Evolutionary conservation across 2,113 vertebrate genomes (phyloP).

Genomic region (Nettapus auritus): DNA sequence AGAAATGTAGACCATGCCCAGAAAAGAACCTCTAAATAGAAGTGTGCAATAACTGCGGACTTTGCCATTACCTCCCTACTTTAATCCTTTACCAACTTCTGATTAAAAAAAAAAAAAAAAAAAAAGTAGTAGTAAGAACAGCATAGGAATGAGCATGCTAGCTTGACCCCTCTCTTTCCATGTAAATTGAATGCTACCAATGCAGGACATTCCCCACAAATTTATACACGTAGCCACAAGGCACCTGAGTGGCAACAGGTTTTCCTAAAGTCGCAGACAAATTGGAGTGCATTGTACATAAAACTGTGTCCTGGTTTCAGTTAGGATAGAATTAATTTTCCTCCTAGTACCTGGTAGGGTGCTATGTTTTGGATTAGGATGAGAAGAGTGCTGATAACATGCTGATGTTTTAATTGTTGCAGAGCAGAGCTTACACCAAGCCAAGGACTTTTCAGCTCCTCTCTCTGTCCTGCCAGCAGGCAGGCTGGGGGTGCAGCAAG

Average conservation of each 20-base stretch:
- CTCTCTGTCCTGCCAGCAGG: too few species aligned
- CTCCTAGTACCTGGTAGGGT: too few species aligned
- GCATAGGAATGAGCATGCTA: neutral
- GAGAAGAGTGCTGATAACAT: too few species aligned
- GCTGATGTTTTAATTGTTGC: too few species aligned
- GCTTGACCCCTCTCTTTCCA: neutral
- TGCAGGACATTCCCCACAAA: neutral
- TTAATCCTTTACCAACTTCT: neutral
- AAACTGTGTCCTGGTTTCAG: too few species aligned
- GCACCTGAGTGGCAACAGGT: neutral
- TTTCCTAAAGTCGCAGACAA: neutral
- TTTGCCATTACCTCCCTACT: neutral
- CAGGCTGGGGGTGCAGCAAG: too few species aligned
- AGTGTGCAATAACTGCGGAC: neutral
- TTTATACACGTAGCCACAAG: neutral
- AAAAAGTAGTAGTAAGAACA: neutral
- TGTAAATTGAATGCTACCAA: neutral
- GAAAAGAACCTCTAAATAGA: neutral
- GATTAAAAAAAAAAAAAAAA: too few species aligned
- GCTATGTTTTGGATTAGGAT: too few species aligned
- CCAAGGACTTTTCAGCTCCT: too few species aligned
- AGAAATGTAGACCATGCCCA: neutral
- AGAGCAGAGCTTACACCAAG: too few species aligned
- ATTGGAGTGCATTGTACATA: neutral
- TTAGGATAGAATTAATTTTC: too few species aligned